These are phyloP conservation scores for Parapristionchus giblindavisi DNA, from an alignment of 2,888 invertebrate species.

Conservation along the genomic window DNA sequence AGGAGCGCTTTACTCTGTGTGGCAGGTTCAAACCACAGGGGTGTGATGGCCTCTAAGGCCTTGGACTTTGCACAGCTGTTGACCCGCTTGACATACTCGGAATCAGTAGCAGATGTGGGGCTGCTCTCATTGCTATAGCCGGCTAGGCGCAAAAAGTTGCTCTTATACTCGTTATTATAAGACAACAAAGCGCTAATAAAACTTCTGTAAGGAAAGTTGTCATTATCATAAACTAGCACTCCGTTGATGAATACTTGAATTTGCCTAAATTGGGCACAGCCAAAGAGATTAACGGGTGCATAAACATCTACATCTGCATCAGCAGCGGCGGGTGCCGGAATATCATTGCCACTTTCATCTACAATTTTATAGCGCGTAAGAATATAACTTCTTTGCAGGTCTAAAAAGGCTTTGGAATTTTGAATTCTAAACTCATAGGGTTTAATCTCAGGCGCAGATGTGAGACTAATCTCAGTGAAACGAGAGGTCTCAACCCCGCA, in stretches of 20 bases:
- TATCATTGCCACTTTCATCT: conserved; percentile 7
- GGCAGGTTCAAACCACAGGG: not conserved
- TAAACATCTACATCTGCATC: not conserved
- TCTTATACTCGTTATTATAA: not conserved
- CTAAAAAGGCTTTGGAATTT: conserved; percentile 19
- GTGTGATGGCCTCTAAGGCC: not conserved
- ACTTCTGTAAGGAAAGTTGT: not conserved
- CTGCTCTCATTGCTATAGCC: not conserved
- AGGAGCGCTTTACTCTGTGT: not conserved
- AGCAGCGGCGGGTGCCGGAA: not conserved
- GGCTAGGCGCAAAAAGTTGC: not conserved
- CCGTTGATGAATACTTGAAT: not conserved
- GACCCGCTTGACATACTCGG: not conserved
- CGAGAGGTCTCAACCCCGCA: conserved; percentile 19
- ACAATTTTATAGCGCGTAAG: not conserved
- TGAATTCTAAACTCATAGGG: conserved; percentile 7
- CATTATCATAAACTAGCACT: not conserved
- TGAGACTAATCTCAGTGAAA: conserved; percentile 20
- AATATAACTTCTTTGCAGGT: conserved; percentile 11
- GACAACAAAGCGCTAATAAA: conserved; percentile 13
- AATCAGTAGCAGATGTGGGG: not conserved
- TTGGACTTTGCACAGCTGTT: not conserved
- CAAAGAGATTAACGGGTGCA: conserved; percentile 11
- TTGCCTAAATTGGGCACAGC: not conserved
- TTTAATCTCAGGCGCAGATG: conserved; percentile 11